These are phyloP conservation scores for Furcula furcula DNA, from an alignment of 2,888 invertebrate genomes.

Conservation along the genomic window DNA sequence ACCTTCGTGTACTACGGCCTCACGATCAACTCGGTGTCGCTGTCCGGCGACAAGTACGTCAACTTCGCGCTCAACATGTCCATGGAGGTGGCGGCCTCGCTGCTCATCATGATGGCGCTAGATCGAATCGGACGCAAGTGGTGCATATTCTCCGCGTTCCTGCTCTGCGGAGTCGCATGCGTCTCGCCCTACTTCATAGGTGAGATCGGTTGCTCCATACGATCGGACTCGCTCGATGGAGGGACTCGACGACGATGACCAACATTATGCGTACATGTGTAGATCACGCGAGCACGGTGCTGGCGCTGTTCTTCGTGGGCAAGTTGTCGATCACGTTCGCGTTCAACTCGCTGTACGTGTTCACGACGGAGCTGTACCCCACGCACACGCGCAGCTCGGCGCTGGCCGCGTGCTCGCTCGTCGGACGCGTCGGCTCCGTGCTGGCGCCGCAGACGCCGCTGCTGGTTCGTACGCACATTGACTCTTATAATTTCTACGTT, in stretches of 20 bases:
- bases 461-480: slow-evolving; percentile 78
- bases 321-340: slow-evolving; percentile 85
- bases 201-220: slow-evolving; percentile 28
- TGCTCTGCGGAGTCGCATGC: slow-evolving; percentile 60
- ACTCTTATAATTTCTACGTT: too few relatives aligned
- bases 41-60: slow-evolving; percentile 87
- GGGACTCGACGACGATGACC: neutral
- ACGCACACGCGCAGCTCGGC: slow-evolving; percentile 85
- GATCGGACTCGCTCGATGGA: neutral
- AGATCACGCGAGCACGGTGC: slow-evolving; percentile 47
- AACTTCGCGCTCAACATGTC: slow-evolving; percentile 84
- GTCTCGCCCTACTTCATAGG: slow-evolving; percentile 58
- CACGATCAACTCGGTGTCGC: slow-evolving; percentile 87
- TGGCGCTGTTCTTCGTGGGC: slow-evolving; percentile 81
- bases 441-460: slow-evolving; percentile 87
- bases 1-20: slow-evolving; percentile 91
- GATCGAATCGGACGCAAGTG: slow-evolving; percentile 64
- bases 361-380: slow-evolving; percentile 87
- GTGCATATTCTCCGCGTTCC: slow-evolving; percentile 59
- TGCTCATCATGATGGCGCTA: slow-evolving; percentile 69
- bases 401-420: slow-evolving; percentile 85
- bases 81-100: slow-evolving; percentile 71
- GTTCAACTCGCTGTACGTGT: slow-evolving; percentile 85
- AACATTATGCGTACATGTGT: slow-evolving; percentile 9
- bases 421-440: slow-evolving; percentile 86